A percentile compares a stretch with the other conserved stretches of the same genome.
Conservation (phyloP, 1,140 invertebrate species). For the Acromyrmex charruanus region DNA sequence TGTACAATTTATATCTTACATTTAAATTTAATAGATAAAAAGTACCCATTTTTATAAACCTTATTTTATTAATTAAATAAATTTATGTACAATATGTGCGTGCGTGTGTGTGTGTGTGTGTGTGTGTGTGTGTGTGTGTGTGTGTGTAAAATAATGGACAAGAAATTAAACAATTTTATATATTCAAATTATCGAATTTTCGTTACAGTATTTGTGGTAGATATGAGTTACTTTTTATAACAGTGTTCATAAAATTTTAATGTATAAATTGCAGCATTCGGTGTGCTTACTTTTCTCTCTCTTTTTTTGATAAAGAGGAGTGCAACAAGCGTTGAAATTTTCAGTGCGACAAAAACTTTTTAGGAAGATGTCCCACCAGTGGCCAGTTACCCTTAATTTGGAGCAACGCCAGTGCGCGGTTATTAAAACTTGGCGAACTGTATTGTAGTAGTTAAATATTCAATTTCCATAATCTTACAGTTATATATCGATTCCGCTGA, state of each 20-base stretch:
- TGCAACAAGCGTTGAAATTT: slow-evolving; percentile 57
- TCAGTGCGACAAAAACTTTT: slow-evolving; percentile 48
- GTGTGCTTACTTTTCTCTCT: not conserved
- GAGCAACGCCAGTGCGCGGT: slow-evolving; percentile 76
- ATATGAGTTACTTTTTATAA: not conserved
- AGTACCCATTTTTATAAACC: not conserved
- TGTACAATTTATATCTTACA: not conserved
- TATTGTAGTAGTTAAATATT: slow-evolving; percentile 66
- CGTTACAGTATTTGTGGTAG: not conserved
- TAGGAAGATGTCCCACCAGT: slow-evolving; percentile 59
- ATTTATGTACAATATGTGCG: not conserved
- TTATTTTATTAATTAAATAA: slow-evolving; percentile 1
- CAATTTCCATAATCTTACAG: slow-evolving; percentile 71
- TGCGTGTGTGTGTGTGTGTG: too few species aligned
- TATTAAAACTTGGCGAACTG: slow-evolving; percentile 67
- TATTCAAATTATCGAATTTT: not conserved
- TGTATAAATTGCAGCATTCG: not conserved
- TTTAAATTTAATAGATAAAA: not conserved
- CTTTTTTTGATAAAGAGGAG: slow-evolving; percentile 7
- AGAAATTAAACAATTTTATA: not conserved
- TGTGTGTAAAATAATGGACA: not conserved
- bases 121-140: too few species aligned
- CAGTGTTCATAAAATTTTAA: not conserved
- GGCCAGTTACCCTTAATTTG: slow-evolving; percentile 78
- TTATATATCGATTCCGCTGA: not conserved